Evolutionary conservation across 2,797 vertebrate species (phyloP), one percentile per base, ranked within the genome.

Genomic region (Neosilurus hyrtlii): DNA sequence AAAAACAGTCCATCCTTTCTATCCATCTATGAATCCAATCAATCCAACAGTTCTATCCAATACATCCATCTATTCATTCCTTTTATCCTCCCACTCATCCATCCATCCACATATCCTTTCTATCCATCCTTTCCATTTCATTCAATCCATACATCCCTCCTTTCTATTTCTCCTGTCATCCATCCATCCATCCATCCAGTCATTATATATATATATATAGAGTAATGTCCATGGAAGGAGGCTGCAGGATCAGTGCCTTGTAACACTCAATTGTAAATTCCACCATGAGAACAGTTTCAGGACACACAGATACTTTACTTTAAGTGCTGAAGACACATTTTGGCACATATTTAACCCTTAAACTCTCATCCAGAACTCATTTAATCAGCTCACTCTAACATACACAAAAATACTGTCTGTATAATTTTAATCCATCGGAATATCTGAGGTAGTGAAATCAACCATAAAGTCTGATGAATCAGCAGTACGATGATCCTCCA

Each of bases 361-460:
- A 30, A 76, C 63, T 16, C 16, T n/a, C 30, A 20, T 24, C 8
- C 52, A 52, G 8, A n/a, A 35, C 26, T 11, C 12, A 82, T 52
- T 49, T 22, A 26, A 67, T 35, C 24, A 30, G 26, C n/a, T 8
- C 26, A 74, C 72, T 20, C 9, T 56, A 52, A 57, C 6, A 24
- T 65, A 59, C 72, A 56, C 56, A 84, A 72, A 75, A 51, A 80
- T 68, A 77, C n/a, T 16, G 62, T 59, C 56, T 62, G 63, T 43
- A 61, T 59, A 43, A 56, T 26, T 65, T 61, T 56, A 4, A 54
- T 77, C 35, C 37, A 1, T 6, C 4, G 51, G 52, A 59, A 74
- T 59, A 54, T 67, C n/a, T 88, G 87, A 89, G 88, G 87, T 86
- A 86, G 76, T 52, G 76, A 56, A 30, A 59, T 6, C 2, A 37